Percentiles rank a stretch among this genome's conserved stretches.
Conservation (phyloP, 2,797 vertebrate species). For the Mallotus villosus region DNA sequence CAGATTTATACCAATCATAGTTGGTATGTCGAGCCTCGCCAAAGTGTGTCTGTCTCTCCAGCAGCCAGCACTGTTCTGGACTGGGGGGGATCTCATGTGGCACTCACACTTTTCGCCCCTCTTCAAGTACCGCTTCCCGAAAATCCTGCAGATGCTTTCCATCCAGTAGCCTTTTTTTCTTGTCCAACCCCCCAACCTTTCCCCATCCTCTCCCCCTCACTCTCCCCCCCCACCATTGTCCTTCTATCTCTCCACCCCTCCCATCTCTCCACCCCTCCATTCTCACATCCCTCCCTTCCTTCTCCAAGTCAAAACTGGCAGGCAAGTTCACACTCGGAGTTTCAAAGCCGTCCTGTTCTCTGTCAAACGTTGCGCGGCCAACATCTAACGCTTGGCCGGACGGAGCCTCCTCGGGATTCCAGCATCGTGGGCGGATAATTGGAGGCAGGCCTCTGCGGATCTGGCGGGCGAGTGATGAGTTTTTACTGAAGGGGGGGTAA, state of each 20-base stretch:
- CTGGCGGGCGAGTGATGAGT: constrained; percentile 76
- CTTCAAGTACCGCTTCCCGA: constrained; percentile 74
- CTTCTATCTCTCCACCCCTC: background rate
- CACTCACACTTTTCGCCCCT: constrained; percentile 64
- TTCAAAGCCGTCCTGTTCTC: constrained; percentile 76
- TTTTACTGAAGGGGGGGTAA: constrained; percentile 66
- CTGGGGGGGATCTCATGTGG: constrained; percentile 21
- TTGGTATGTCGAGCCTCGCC: too few relatives aligned
- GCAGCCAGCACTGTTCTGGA: background rate
- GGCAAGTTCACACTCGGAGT: constrained; percentile 68
- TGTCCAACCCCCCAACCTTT: constrained; percentile 30
- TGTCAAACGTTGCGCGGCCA: constrained; percentile 77
- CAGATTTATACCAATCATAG: too few relatives aligned
- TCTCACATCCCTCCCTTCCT: constrained; percentile 43
- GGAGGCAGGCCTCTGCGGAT: constrained; percentile 73
- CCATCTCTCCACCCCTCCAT: background rate
- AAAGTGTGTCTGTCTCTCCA: too few relatives aligned
- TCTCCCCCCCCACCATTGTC: too few relatives aligned
- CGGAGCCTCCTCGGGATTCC: constrained; percentile 73
- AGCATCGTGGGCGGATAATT: constrained; percentile 75
- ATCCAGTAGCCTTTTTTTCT: constrained; percentile 73
- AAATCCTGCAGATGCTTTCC: constrained; percentile 74
- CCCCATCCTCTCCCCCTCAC: too few relatives aligned
- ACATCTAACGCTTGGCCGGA: constrained; percentile 75
- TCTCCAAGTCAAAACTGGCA: constrained; percentile 72